phyloP scores from a whole-genome alignment of 2,888 invertebrate genomes.

The Mongoloraphidia duomilia region DNA sequence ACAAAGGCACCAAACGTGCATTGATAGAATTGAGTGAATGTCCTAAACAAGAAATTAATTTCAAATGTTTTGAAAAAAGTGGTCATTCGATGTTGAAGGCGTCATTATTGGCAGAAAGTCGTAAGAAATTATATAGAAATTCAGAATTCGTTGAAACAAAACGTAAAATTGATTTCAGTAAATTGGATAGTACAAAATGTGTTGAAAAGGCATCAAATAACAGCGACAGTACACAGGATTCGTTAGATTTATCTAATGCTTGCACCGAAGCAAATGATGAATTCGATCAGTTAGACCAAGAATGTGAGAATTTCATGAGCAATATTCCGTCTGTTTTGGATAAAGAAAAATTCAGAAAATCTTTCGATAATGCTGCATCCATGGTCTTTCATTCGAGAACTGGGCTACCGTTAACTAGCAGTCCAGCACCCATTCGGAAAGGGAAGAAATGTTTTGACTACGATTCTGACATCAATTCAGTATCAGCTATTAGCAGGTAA shows the following conservation, averaged over 20 bases:
- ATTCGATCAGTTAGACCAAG: conserved; percentile 2
- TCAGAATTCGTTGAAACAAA: background rate
- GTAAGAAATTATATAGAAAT: conserved; percentile 3
- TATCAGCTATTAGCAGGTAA: conserved; percentile 70
- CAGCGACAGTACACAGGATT: background rate
- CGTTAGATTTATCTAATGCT: conserved; percentile 8
- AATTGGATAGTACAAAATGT: conserved; percentile 32
- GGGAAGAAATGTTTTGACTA: conserved; percentile 71
- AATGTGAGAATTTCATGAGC: conserved; percentile 10
- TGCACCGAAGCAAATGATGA: background rate
- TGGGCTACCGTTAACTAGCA: conserved; percentile 70
- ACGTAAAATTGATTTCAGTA: conserved; percentile 12
- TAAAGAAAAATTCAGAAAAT: conserved; percentile 56
- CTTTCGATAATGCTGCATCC: conserved; percentile 62
- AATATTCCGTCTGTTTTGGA: conserved; percentile 55
- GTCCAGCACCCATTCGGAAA: conserved; percentile 68
- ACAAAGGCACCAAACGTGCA: background rate
- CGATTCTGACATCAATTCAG: conserved; percentile 63
- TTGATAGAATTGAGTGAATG: background rate
- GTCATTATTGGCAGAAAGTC: background rate
- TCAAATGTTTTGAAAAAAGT: background rate
- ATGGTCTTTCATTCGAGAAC: conserved; percentile 74
- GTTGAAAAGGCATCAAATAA: conserved; percentile 6
- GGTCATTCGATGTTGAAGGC: background rate
- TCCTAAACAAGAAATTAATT: background rate